Base-by-base conservation (phyloP, 1,140 invertebrate species). In the Pteromalus puparum region DNA sequence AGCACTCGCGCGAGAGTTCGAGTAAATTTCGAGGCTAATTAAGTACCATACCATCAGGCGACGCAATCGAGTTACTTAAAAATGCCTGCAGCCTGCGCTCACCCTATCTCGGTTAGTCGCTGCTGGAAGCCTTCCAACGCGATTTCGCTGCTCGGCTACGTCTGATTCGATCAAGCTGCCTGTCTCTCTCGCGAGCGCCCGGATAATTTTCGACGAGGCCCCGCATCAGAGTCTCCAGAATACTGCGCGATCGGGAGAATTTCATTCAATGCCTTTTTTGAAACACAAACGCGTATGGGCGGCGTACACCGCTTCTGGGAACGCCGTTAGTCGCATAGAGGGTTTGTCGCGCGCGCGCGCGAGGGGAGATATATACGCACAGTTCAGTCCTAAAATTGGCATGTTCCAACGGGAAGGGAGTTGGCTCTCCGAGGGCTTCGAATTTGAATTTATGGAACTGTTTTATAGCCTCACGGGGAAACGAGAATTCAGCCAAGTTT, bases 71-170 rank as follows among this genome's bases (percentile, higher is more conserved):
- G 53, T 73, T 28, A 53, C 21, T 53, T 68, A 73, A 73, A 34
- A 73, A 73, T 73, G 48, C 48, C 26, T 18, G 15, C 70, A 10
- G 30, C 15, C 3, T 6, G 30, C 28, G 30, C 28, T 18, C 13
- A 15, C 13, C 48, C 48, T 53, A 53, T 21, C 13, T 53, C 48
- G 48, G 48, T 53, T 53, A 18, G 13, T 53, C 26, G 18, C 28
- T 21, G 81, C 46, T 82, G 77, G 61, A 77, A 83, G 84, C 21
- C 73, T 68, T 84, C 79, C 38, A 81, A 65, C 72, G 53, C 30
- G 38, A 78, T 72, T 86, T 48, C 34, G 26, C 61, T 81, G 80
- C 72, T 30, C 34, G 65, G 28, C 65, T 67, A 28, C 77, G 13
- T 28, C 77, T 76, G 42, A 76, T 76, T 76, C 74, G 74, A 76